Percentiles rank a stretch among this genome's conserved stretches.
Evolutionary conservation across 2,888 invertebrate genomes (phyloP).

Genomic region (Phoronis australis): DNA sequence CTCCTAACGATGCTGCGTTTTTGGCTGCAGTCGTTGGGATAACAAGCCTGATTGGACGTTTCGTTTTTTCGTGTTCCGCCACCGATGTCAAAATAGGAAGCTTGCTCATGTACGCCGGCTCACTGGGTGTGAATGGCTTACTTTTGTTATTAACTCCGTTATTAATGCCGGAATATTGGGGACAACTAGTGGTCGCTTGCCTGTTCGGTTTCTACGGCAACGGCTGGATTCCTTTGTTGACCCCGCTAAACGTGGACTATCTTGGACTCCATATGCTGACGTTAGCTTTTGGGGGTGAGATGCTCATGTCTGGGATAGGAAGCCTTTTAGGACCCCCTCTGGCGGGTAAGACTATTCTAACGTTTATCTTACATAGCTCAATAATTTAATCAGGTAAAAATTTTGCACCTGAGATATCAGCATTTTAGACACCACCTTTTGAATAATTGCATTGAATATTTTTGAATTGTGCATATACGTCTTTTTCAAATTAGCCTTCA

Average conservation of each 20-base stretch:
- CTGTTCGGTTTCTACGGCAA: conserved; percentile 25
- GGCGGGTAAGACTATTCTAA: no score
- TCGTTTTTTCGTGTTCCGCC: conserved; percentile 19
- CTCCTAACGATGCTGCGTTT: conserved; percentile 18
- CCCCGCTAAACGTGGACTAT: conserved; percentile 19
- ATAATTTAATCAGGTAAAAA: no score
- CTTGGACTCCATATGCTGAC: conserved; percentile 21
- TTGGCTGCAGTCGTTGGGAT: conserved; percentile 25
- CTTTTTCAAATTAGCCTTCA: no score
- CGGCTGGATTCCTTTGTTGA: conserved; percentile 22
- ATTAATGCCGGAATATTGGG: conserved; percentile 11
- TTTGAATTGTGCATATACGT: no score
- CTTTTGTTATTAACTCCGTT: conserved; percentile 17
- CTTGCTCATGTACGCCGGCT: conserved; percentile 17
- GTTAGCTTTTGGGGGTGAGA: no score
- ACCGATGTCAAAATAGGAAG: conserved; percentile 14
- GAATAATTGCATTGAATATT: no score
- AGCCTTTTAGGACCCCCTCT: no score
- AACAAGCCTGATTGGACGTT: conserved; percentile 24
- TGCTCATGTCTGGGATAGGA: no score
- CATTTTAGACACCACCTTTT: no score
- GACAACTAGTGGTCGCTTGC: conserved; percentile 15
- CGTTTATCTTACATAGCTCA: no score
- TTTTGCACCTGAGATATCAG: no score
- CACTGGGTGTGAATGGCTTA: conserved; percentile 19